Evolutionary conservation across 2,797 vertebrate species (phyloP).

Genomic region (Pampus argenteus): DNA sequence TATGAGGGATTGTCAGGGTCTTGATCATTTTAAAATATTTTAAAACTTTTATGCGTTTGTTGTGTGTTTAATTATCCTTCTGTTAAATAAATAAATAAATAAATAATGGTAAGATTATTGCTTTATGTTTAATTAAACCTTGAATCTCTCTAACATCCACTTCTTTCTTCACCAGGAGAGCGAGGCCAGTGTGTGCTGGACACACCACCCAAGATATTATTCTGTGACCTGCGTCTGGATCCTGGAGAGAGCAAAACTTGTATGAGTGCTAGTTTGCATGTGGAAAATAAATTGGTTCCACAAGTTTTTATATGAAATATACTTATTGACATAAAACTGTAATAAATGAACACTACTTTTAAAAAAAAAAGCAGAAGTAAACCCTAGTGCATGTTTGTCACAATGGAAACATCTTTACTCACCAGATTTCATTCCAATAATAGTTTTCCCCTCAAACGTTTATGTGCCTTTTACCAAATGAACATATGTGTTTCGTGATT

Average conservation of each 20-base stretch:
- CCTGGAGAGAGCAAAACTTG: constrained; percentile 98
- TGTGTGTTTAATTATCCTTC: background rate
- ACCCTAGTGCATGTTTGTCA: background rate
- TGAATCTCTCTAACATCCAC: background rate
- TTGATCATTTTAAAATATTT: too few species aligned
- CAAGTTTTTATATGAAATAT: background rate
- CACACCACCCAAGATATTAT: constrained; percentile 97
- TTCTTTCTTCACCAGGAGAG: constrained; percentile 86
- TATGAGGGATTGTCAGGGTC: too few species aligned
- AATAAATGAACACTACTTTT: background rate
- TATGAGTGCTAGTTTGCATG: constrained; percentile 73
- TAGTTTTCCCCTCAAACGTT: background rate
- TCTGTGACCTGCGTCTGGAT: constrained; percentile 96
- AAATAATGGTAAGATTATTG: background rate
- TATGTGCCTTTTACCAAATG: background rate
- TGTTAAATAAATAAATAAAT: background rate
- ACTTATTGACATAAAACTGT: background rate
- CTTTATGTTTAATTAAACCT: background rate
- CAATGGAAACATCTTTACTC: background rate
- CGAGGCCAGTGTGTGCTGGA: constrained; percentile 97
- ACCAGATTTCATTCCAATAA: background rate
- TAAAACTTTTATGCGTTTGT: background rate
- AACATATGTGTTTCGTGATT: background rate
- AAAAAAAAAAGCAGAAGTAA: too few species aligned
- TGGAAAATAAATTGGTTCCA: background rate